phyloP scores from a whole-genome alignment of 2,888 invertebrate species.

The Acronicta leporina region DNA sequence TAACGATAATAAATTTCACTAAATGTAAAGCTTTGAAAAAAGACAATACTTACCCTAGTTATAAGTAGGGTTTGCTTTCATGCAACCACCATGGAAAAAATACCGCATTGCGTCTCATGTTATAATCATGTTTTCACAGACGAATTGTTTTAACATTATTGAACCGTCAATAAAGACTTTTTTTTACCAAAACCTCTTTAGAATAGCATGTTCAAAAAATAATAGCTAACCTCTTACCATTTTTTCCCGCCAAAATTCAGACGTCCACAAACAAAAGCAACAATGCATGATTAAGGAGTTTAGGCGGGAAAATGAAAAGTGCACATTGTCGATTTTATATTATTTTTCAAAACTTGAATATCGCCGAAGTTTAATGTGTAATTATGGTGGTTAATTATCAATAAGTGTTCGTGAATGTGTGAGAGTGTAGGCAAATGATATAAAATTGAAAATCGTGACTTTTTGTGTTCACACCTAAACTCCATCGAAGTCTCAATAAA shows the following conservation, averaged over 20 bases:
- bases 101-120: conserved; percentile 43
- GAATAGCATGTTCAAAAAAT: not conserved
- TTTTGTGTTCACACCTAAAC: no score
- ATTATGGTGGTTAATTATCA: no score
- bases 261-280: not conserved
- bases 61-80: conserved; percentile 57
- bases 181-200: not conserved
- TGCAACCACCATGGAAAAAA: conserved; percentile 35
- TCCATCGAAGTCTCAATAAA: no score
- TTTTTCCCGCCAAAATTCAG: not conserved
- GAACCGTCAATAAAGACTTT: no score
- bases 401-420: no score
- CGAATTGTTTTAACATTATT: no score
- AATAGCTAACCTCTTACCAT: not conserved
- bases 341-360: no score
- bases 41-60: conserved; percentile 70
- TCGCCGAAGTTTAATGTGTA: no score
- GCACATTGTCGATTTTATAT: no score
- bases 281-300: not conserved
- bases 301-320: no score
- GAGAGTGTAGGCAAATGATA: no score
- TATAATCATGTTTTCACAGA: conserved; percentile 51
- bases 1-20: not conserved
- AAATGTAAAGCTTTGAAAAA: not conserved
- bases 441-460: no score